These are phyloP conservation scores for Oncorhynchus keta DNA, from an alignment of 2,113 vertebrate species.

Conservation along the genomic window DNA sequence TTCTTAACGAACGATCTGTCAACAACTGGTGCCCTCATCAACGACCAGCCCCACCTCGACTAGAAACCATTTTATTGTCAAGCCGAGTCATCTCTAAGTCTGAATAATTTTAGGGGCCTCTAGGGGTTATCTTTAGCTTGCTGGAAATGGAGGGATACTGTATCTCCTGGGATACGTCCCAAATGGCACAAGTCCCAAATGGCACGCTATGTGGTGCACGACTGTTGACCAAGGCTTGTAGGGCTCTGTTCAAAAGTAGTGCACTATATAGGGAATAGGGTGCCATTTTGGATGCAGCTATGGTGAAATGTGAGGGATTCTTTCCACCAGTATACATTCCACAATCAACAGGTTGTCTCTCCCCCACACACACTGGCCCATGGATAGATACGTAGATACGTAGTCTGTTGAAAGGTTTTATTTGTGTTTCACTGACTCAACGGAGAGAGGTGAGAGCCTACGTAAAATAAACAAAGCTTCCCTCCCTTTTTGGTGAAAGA, in stretches of 20 bases:
- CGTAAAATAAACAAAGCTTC: constrained; percentile 40
- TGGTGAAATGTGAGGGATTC: constrained; percentile 9
- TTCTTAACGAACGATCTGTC: constrained; percentile 18
- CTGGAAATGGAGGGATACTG: constrained; percentile 13
- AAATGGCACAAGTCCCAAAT: no score
- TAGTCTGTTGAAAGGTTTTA: constrained; percentile 21
- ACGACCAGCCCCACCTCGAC: constrained; percentile 1
- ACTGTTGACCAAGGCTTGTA: no score
- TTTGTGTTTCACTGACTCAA: constrained; percentile 28
- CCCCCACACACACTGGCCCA: constrained; percentile 10
- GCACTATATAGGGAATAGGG: no score
- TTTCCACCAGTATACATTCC: constrained; percentile 35
- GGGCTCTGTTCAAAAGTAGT: no score
- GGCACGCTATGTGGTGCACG: no score
- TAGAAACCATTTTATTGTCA: neutral
- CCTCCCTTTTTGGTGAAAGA: neutral
- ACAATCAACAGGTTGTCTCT: constrained; percentile 37
- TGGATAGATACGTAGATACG: constrained; percentile 7
- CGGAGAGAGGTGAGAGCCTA: constrained; percentile 22
- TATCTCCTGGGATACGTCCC: neutral
- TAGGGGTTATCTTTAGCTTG: neutral
- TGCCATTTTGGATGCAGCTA: no score
- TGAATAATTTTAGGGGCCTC: neutral
- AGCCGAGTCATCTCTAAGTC: neutral
- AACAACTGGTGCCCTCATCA: constrained; percentile 7